A percentile compares a stretch with the other conserved stretches of the same genome.
Conservation (phyloP, 1,140 invertebrate genomes). For the Nasonia longicornis region DNA sequence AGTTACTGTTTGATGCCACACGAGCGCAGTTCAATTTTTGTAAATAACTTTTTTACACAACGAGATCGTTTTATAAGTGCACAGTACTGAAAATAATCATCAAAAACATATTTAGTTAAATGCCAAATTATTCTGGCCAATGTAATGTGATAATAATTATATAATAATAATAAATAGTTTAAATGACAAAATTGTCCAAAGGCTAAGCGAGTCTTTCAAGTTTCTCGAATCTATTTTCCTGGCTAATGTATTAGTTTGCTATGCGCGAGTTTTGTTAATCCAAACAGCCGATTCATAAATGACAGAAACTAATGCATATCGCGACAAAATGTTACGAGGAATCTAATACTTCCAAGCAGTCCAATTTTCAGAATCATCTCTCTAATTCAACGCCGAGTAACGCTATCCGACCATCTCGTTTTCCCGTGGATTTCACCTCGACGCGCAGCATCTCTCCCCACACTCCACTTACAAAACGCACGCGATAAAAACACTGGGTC, state of each 20-base stretch:
- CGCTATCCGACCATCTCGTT: too few species aligned
- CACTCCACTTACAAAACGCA: neutral
- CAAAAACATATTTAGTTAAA: neutral
- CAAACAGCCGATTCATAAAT: too few species aligned
- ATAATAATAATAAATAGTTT: conserved; percentile 3
- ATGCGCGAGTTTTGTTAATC: too few species aligned
- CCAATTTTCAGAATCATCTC: too few species aligned
- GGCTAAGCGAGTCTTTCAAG: too few species aligned
- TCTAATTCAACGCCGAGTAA: too few species aligned
- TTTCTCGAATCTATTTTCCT: neutral
- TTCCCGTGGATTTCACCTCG: too few species aligned
- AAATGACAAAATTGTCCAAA: neutral
- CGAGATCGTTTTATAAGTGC: neutral
- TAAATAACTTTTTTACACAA: conserved; percentile 6
- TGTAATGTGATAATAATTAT: conserved; percentile 26
- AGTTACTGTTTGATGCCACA: neutral
- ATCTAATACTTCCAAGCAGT: too few species aligned
- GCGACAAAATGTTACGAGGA: too few species aligned
- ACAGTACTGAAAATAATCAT: neutral
- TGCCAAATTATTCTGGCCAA: neutral
- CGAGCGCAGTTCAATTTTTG: neutral
- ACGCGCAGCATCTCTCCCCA: too few species aligned
- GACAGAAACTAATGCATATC: too few species aligned
- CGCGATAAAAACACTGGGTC: neutral
- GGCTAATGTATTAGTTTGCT: neutral